Conservation (phyloP, 2,113 vertebrate species). For the Hydrolagus affinis region DNA sequence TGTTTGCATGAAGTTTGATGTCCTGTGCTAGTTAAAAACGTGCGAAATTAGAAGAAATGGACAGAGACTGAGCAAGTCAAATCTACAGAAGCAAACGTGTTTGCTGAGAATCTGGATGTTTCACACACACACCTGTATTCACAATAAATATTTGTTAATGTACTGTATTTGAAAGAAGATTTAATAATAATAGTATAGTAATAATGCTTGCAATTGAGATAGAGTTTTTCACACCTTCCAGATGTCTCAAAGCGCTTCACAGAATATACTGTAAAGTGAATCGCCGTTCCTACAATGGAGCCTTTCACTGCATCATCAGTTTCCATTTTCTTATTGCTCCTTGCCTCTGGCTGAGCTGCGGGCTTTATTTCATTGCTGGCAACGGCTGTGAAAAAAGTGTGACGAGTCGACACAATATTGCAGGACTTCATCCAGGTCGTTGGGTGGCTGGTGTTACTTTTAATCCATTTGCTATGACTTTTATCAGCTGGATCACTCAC, state of each 20-base stretch:
- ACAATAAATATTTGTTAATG: background rate
- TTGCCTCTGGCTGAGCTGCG: background rate
- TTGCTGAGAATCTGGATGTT: background rate
- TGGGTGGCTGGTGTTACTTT: conserved; percentile 49
- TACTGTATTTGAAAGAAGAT: too few species aligned
- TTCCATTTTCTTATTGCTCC: conserved; percentile 22
- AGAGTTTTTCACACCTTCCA: too few species aligned
- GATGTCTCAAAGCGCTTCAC: too few species aligned
- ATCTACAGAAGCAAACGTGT: background rate
- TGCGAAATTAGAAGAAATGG: background rate
- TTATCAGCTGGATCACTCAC: conserved; percentile 53
- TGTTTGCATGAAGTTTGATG: background rate
- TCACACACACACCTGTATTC: background rate
- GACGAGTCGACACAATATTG: background rate
- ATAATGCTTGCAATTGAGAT: too few species aligned
- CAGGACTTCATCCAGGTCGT: conserved; percentile 24
- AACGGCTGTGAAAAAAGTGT: background rate
- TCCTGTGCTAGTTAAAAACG: background rate
- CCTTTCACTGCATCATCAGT: background rate
- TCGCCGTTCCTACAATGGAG: too few species aligned
- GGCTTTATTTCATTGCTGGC: background rate
- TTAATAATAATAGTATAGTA: too few species aligned
- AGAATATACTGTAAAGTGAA: too few species aligned
- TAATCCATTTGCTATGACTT: conserved; percentile 46
- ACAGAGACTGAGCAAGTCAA: background rate